These are phyloP conservation scores for Theonella swinhoei DNA, from an alignment of 37 sponge, comb jelly and placozoan genomes.

Conservation along the genomic window DNA sequence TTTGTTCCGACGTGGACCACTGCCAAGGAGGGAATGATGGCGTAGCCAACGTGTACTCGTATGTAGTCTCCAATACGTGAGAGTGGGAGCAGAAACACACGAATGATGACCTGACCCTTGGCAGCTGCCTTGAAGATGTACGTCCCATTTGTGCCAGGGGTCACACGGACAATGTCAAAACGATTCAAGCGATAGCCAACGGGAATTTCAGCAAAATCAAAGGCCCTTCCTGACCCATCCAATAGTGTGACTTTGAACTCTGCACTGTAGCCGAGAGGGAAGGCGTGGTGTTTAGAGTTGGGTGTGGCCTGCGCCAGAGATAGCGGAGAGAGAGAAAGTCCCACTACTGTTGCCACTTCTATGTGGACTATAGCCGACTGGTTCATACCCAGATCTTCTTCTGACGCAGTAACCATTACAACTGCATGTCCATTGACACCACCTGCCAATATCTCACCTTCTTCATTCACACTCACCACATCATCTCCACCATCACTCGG, in stretches of 20 bases:
- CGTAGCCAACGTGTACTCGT: slow-evolving; percentile 67
- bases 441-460: slow-evolving; percentile 57
- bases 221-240: slow-evolving; percentile 71
- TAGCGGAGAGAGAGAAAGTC: slow-evolving; percentile 57
- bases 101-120: slow-evolving; percentile 74
- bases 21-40: slow-evolving; percentile 81
- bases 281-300: slow-evolving; percentile 73
- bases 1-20: slow-evolving; percentile 71
- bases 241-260: slow-evolving; percentile 68
- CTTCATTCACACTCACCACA: slow-evolving; percentile 13
- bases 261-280: slow-evolving; percentile 85
- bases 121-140: slow-evolving; percentile 67
- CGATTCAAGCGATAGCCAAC: slow-evolving; percentile 63
- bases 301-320: slow-evolving; percentile 68
- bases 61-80: slow-evolving; percentile 72
- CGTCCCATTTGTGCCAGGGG: slow-evolving; percentile 51
- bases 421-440: slow-evolving; percentile 77
- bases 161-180: slow-evolving; percentile 64
- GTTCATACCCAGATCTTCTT: slow-evolving; percentile 63
- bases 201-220: slow-evolving; percentile 55
- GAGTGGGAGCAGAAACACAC: slow-evolving; percentile 38
- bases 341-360: slow-evolving; percentile 70
- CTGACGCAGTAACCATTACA: slow-evolving; percentile 76
- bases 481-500: neutral
- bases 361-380: slow-evolving; percentile 76